These are phyloP conservation scores for Ascidia mentula DNA, from an alignment of 23 tunicate genomes.

Conservation along the genomic window DNA sequence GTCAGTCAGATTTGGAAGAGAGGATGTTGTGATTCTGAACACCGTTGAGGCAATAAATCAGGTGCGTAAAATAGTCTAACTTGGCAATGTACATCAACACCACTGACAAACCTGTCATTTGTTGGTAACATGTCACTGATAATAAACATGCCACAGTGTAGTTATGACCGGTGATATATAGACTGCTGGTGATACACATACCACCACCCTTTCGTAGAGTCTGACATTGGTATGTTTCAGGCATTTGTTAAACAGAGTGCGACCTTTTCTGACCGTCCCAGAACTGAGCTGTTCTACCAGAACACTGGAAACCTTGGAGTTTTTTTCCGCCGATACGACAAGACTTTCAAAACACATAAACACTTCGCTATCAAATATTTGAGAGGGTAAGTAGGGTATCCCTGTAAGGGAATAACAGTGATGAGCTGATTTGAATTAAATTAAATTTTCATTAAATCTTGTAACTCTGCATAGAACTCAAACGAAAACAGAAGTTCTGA, in stretches of 20 bases:
- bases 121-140: neutral
- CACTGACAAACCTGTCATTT: neutral
- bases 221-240: too few relatives aligned
- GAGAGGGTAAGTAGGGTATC: neutral
- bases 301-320: neutral
- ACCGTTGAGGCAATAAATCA: conserved; percentile 11
- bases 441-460: too few relatives aligned
- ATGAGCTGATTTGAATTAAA: neutral
- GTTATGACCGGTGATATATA: too few relatives aligned
- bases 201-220: too few relatives aligned
- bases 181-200: too few relatives aligned
- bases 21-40: conserved; percentile 12
- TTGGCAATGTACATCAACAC: neutral
- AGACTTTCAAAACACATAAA: conserved; percentile 1
- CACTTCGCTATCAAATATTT: neutral
- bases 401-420: neutral
- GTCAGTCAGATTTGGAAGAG: conserved; percentile 10
- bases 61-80: neutral
- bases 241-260: conserved; percentile 2
- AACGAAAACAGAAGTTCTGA: too few relatives aligned
- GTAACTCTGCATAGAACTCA: too few relatives aligned
- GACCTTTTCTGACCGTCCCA: neutral
- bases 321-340: neutral
- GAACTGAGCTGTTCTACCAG: neutral
- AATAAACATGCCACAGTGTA: neutral